Conservation (phyloP, 2,888 invertebrate genomes). For the Cephus nigrinus region DNA sequence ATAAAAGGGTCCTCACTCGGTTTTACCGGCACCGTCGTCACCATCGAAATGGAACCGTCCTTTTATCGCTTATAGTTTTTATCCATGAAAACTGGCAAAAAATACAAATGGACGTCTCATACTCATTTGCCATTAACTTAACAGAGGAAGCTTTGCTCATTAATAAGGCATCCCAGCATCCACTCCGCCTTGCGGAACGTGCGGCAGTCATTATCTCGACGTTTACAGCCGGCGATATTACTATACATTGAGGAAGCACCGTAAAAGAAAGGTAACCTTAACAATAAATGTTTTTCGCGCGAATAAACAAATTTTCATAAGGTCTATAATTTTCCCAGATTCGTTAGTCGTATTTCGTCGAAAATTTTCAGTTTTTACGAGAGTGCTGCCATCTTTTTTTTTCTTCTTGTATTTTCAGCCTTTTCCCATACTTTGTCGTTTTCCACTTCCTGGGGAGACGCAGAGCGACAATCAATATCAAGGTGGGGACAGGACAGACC, state of each 20-base stretch:
- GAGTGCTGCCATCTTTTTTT: conserved; percentile 34
- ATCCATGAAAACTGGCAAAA: background rate
- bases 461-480: conserved; percentile 58
- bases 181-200: background rate
- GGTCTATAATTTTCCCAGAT: background rate
- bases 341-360: background rate
- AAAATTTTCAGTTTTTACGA: background rate
- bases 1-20: background rate
- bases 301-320: background rate
- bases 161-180: conserved; percentile 12
- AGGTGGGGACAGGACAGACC: conserved; percentile 29
- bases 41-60: conserved; percentile 49
- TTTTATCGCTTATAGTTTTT: conserved; percentile 35
- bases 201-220: conserved; percentile 6
- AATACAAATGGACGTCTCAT: background rate
- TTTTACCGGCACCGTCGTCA: conserved; percentile 34
- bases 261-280: background rate
- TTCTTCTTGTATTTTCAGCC: conserved; percentile 16
- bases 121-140: background rate
- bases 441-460: conserved; percentile 33
- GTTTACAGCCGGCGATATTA: conserved; percentile 9
- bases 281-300: background rate
- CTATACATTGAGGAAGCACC: background rate
- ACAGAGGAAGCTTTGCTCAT: conserved; percentile 7
- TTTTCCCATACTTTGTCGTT: conserved; percentile 19